phyloP scores from a whole-genome alignment of 2,113 vertebrate species.

The Apodemus speciosus region DNA sequence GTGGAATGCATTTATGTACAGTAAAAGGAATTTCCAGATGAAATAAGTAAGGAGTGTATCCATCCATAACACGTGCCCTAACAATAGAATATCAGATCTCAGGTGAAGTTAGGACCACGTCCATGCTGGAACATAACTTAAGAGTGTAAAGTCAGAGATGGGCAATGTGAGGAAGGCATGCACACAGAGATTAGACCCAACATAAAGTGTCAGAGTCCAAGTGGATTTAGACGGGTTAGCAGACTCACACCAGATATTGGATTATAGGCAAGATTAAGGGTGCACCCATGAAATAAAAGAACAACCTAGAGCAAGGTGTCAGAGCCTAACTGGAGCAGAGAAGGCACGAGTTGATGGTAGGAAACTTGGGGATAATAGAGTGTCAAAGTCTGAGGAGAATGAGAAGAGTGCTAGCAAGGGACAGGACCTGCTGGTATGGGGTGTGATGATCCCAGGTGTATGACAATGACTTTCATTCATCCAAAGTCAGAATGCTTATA shows the following conservation, averaged over 20 bases:
- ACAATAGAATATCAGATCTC: neutral
- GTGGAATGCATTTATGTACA: neutral
- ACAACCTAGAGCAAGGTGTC: neutral
- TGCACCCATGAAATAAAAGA: neutral
- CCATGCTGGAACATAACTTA: neutral
- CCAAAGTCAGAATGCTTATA: neutral
- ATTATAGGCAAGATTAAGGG: neutral
- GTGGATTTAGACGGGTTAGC: neutral
- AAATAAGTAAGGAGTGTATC: neutral
- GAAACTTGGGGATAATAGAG: neutral
- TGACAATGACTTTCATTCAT: neutral
- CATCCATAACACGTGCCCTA: neutral
- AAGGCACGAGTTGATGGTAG: neutral
- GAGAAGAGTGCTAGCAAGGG: neutral
- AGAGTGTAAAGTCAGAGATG: neutral
- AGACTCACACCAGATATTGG: neutral
- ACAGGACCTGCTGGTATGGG: neutral
- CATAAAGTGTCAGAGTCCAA: neutral
- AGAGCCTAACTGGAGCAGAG: neutral
- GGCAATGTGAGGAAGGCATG: constrained; percentile 30
- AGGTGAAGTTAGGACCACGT: neutral
- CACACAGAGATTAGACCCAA: neutral
- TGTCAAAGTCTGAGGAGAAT: neutral
- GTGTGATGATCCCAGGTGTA: neutral
- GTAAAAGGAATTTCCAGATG: neutral